Percentiles rank a stretch among this genome's conserved stretches.
phyloP scores from a whole-genome alignment of 2,113 vertebrate genomes.

The Rhombomys opimus region DNA sequence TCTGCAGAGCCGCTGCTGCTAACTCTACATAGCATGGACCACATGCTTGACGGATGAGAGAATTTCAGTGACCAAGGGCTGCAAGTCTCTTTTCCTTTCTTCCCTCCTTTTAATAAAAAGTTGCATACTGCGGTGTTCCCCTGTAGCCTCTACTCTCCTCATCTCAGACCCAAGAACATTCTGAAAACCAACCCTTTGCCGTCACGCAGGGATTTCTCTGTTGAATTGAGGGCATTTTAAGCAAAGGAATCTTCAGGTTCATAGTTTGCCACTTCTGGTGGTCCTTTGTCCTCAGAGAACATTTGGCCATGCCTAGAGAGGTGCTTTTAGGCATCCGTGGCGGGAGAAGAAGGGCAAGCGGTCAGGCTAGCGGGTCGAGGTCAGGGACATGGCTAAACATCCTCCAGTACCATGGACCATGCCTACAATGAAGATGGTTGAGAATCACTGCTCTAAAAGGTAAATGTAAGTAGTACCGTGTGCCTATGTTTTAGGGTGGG shows the following conservation, averaged over 20 bases:
- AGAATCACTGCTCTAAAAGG: neutral
- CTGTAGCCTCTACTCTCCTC: neutral
- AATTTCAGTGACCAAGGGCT: neutral
- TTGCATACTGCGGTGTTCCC: neutral
- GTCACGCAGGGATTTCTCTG: neutral
- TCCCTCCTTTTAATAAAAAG: constrained; percentile 7
- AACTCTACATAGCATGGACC: neutral
- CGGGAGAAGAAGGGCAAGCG: too few relatives aligned
- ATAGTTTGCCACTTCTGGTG: neutral
- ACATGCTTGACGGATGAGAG: neutral
- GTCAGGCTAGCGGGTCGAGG: neutral
- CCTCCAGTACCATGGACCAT: neutral
- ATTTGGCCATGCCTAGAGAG: neutral
- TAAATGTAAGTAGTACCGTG: neutral
- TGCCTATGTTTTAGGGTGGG: neutral
- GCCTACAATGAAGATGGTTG: neutral
- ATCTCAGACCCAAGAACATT: neutral
- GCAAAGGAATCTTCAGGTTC: neutral
- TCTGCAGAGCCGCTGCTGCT: neutral
- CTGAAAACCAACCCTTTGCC: neutral
- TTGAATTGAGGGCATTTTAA: neutral
- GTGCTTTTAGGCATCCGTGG: neutral
- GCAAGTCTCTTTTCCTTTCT: neutral
- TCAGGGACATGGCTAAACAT: neutral
- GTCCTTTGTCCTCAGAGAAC: neutral